Conservation (phyloP, 92 coral and sea anemone genomes). For the Bergia puertoricense region DNA sequence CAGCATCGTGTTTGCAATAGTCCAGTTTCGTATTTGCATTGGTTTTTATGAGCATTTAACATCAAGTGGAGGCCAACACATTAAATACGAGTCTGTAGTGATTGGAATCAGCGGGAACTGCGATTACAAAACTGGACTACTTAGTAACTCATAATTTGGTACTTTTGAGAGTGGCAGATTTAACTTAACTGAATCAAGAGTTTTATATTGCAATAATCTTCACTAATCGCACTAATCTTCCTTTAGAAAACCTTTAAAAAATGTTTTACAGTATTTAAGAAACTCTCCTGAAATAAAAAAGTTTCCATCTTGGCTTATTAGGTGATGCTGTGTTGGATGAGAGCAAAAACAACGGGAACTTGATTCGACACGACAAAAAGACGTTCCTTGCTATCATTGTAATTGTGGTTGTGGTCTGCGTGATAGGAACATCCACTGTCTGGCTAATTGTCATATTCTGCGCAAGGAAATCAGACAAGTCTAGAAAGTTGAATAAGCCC, state of each 20-base stretch:
- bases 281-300: not conserved
- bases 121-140: too few species aligned
- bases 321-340: not conserved
- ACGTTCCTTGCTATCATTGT: conserved; percentile 85
- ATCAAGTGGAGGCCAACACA: too few species aligned
- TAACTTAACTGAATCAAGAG: not conserved
- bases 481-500: conserved; percentile 5
- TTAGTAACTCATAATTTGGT: not conserved
- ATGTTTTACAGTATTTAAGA: too few species aligned
- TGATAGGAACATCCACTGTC: conserved; percentile 81
- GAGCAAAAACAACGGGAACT: conserved; percentile 31
- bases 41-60: too few species aligned
- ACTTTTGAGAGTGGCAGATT: not conserved
- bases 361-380: conserved; percentile 77
- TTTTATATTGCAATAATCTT: not conserved
- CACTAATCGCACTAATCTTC: not conserved
- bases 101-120: too few species aligned
- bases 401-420: conserved; percentile 75
- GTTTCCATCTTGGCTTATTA: not conserved
- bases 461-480: conserved; percentile 51
- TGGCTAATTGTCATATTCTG: conserved; percentile 83
- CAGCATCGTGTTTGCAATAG: too few species aligned
- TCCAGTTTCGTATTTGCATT: too few species aligned
- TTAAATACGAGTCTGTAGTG: too few species aligned
- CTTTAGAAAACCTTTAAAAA: not conserved